Evolutionary conservation across 1,140 invertebrate genomes (phyloP), one percentile per base, ranked within the genome.

Genomic region (Drosophila ironensis): DNA sequence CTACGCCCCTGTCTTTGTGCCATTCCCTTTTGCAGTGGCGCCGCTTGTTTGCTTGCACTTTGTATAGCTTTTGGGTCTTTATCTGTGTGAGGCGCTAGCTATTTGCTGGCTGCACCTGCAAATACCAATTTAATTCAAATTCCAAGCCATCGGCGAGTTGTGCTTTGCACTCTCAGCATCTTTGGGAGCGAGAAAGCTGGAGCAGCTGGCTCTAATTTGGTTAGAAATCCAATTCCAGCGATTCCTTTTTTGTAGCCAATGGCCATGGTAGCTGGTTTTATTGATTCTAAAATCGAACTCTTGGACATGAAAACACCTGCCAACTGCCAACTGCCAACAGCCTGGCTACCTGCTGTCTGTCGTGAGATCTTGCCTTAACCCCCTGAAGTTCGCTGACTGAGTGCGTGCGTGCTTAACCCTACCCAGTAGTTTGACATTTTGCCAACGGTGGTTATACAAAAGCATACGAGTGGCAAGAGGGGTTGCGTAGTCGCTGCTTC

Each of bases 401-500:
- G 9, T 9, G 19, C 28, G n/a, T n/a, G n/a, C n/a, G n/a, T 47
- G 16, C 24, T 7, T 59, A 41, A 52, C 47, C 52, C 45, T 37
- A 53, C 60, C 46, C 56, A 72, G 28, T 60, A 61, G 54, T 64
- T 86, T 84, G 80, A 80, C 74, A 86, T 80, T 75, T 72, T 74
- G 70, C 73, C 77, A 54, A 40, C 59, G 53, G 20, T 30, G 45
- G 20, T 30, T n/a, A n/a, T n/a, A n/a, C n/a, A n/a, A n/a, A n/a
- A n/a, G n/a, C n/a, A n/a, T n/a, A n/a, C n/a, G n/a, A n/a, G n/a
- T n/a, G n/a, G n/a, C n/a, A 48, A 77, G 69, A 86, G 80, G n/a
- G 78, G 78, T 84, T 84, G 78, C 53, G 60, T 66, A 24, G 14
- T 74, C n/a, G 61, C 57, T 48, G 45, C 42, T 57, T 41, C 30